A percentile compares a stretch with the other conserved stretches of the same genome.
phyloP scores from a whole-genome alignment of 2,113 vertebrate genomes.

The Struthio camelus region DNA sequence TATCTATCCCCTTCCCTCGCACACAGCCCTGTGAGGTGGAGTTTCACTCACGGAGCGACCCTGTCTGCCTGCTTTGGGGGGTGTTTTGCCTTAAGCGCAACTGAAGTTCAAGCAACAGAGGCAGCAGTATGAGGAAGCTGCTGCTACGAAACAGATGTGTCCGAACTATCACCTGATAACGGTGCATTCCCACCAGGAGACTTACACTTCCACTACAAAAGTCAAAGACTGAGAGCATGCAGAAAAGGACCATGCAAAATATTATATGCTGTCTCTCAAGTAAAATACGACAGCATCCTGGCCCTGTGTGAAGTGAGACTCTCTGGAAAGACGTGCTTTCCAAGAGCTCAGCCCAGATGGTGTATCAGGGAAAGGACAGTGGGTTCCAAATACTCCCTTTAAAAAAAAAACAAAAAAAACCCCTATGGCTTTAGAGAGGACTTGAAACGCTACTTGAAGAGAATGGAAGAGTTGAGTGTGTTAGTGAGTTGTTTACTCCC shows the following conservation, averaged over 20 bases:
- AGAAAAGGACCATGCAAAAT: background rate
- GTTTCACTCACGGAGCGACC: background rate
- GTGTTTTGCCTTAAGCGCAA: background rate
- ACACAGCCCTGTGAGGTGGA: background rate
- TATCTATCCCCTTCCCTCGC: background rate
- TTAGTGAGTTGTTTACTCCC: conserved; percentile 29
- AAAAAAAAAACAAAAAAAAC: background rate
- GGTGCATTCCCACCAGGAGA: accelerated
- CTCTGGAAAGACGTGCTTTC: background rate
- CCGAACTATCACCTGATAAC: accelerated
- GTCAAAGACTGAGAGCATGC: background rate
- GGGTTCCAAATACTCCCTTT: background rate
- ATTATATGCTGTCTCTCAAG: background rate
- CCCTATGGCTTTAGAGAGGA: background rate
- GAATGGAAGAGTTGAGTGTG: background rate
- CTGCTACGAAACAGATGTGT: background rate
- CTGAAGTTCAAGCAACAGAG: background rate
- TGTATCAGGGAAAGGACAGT: too few relatives aligned
- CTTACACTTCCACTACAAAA: background rate
- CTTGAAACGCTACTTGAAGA: background rate
- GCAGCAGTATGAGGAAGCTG: background rate
- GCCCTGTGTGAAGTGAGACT: background rate
- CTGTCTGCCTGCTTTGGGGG: background rate
- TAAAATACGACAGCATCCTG: background rate
- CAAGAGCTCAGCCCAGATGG: background rate